phyloP scores from a whole-genome alignment of 2,797 vertebrate species.

The Urocyon cinereoargenteus region DNA sequence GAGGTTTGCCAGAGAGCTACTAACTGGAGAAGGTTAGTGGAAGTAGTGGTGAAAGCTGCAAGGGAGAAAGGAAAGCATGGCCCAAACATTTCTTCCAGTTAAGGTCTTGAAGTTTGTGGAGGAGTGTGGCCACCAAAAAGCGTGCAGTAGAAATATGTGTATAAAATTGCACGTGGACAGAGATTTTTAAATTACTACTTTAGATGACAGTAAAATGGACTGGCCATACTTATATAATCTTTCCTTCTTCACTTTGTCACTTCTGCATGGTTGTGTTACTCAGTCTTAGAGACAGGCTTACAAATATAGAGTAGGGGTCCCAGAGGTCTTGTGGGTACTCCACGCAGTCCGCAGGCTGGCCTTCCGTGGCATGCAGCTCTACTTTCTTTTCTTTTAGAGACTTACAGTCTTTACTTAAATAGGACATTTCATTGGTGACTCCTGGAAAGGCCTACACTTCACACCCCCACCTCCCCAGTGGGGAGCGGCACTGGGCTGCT shows the following conservation, averaged over 20 bases:
- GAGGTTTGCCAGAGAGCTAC: conserved; percentile 89
- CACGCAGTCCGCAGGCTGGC: background rate
- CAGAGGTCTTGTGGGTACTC: background rate
- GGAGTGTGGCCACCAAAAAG: conserved; percentile 71
- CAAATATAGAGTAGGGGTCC: background rate
- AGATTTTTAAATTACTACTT: background rate
- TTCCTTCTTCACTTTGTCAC: conserved; percentile 41
- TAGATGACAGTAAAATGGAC: background rate
- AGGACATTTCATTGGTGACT: background rate
- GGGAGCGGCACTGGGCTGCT: background rate
- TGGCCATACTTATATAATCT: background rate
- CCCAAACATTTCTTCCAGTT: conserved; percentile 81
- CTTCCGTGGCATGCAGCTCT: background rate
- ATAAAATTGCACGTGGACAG: conserved; percentile 43
- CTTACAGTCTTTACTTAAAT: background rate
- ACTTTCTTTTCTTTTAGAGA: background rate
- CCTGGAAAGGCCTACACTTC: background rate
- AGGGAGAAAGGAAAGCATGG: conserved; percentile 84
- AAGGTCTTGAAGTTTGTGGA: conserved; percentile 81
- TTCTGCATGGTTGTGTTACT: background rate
- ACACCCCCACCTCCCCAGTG: too few species aligned
- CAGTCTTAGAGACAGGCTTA: conserved; percentile 62
- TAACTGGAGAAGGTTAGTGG: conserved; percentile 87
- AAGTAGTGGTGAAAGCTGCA: conserved; percentile 84
- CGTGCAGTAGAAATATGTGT: conserved; percentile 69